Conservation (phyloP, 2,797 vertebrate species). For the Bovichtus variegatus region DNA sequence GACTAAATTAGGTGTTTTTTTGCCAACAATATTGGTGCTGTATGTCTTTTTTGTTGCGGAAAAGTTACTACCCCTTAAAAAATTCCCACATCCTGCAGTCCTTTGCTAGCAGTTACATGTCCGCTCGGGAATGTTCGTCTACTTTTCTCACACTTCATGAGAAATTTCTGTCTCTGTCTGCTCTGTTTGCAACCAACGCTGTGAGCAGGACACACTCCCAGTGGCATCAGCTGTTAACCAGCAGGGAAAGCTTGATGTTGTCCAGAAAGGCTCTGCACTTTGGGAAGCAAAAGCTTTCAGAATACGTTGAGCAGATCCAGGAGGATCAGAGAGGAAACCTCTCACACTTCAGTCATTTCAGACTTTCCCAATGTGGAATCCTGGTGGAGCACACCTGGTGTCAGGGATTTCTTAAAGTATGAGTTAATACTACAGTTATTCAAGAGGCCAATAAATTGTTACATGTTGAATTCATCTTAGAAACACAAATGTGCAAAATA, state of each 20-base stretch:
- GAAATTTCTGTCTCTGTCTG: constrained; percentile 45
- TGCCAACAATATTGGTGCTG: constrained; percentile 2
- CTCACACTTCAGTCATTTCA: constrained; percentile 3
- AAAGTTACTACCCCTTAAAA: not conserved
- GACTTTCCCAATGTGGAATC: constrained; percentile 18
- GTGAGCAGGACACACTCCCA: constrained; percentile 24
- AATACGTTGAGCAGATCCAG: constrained; percentile 46
- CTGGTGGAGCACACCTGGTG: constrained; percentile 4
- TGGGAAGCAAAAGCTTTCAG: constrained; percentile 42
- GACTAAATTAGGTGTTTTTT: constrained; percentile 9
- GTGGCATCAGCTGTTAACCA: constrained; percentile 56
- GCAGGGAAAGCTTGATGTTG: constrained; percentile 54
- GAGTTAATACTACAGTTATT: not conserved
- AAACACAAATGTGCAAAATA: constrained; percentile 16
- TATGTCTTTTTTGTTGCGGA: constrained; percentile 28
- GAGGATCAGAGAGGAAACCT: constrained; percentile 29
- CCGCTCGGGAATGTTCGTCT: constrained; percentile 64
- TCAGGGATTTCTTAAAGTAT: constrained; percentile 1
- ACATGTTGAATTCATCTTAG: not conserved
- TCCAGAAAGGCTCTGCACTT: constrained; percentile 56
- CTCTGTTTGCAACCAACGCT: constrained; percentile 44
- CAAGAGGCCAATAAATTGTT: constrained; percentile 10
- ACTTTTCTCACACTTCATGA: constrained; percentile 72
- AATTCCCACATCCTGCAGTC: constrained; percentile 43
- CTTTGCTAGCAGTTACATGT: constrained; percentile 51